phyloP scores from a whole-genome alignment of 37 sponge, comb jelly and placozoan species.

The Chondrosia reniformis region DNA sequence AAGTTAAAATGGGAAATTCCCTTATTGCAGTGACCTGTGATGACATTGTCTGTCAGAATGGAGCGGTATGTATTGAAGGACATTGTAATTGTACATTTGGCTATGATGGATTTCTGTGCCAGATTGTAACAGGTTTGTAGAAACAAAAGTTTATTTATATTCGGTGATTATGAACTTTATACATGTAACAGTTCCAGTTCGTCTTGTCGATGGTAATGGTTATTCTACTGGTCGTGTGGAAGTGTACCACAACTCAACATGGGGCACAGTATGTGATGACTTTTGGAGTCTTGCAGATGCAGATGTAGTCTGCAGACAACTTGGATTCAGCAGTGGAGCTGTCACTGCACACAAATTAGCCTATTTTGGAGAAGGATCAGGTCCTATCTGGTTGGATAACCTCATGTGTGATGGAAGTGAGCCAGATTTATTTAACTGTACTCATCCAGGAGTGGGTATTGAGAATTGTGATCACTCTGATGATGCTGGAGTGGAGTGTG shows the following conservation, averaged over 20 bases:
- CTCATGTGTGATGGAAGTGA: background rate
- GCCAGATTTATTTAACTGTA: background rate
- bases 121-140: too few relatives aligned
- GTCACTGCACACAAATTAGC: constrained; percentile 2
- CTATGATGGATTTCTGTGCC: too few relatives aligned
- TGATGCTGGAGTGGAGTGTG: constrained; percentile 16
- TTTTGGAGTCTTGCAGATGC: constrained; percentile 31
- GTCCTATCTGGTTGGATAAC: background rate
- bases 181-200: too few relatives aligned
- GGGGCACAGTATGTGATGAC: constrained; percentile 31
- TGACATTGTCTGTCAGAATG: too few relatives aligned
- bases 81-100: too few relatives aligned
- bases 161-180: too few relatives aligned
- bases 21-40: too few relatives aligned
- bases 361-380: constrained; percentile 1
- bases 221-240: constrained; percentile 40
- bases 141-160: too few relatives aligned
- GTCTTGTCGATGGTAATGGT: too few relatives aligned
- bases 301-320: constrained; percentile 33
- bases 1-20: too few relatives aligned
- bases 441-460: background rate
- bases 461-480: constrained; percentile 1
- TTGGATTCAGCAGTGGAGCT: constrained; percentile 38
- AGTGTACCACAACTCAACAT: constrained; percentile 26
- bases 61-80: too few relatives aligned